A percentile compares a stretch with the other conserved stretches of the same genome.
phyloP scores from a whole-genome alignment of 2,113 vertebrate species.

The Mohoua ochrocephala region DNA sequence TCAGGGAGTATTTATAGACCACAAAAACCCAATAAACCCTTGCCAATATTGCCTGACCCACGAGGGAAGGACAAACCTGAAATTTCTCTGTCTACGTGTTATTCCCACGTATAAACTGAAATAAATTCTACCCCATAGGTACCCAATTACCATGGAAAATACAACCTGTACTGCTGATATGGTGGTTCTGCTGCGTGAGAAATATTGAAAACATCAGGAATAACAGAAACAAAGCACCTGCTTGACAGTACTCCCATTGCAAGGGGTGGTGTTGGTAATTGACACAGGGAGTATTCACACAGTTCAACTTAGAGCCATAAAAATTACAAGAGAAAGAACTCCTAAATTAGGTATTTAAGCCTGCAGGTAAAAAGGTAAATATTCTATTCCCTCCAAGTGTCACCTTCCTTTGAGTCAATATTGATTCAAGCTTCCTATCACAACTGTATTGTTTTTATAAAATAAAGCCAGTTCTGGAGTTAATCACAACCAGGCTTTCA shows the following conservation, averaged over 20 bases:
- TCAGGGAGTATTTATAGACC: constrained; percentile 31
- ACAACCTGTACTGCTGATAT: neutral
- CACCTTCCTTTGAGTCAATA: constrained; percentile 1
- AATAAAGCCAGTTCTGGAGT: neutral
- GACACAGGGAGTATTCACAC: neutral
- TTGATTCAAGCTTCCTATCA: neutral
- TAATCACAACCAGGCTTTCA: neutral
- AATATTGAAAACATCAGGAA: neutral
- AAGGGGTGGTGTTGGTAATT: neutral
- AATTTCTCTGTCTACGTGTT: neutral
- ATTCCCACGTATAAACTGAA: neutral
- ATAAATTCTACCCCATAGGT: neutral
- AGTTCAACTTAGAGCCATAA: neutral
- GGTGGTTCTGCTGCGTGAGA: neutral
- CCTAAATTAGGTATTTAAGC: neutral
- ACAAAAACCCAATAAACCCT: neutral
- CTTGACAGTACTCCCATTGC: neutral
- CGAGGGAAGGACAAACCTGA: neutral
- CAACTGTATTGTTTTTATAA: neutral
- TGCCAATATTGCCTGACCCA: neutral
- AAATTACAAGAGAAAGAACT: neutral
- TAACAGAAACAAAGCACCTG: neutral
- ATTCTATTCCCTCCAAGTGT: neutral
- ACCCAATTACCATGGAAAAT: neutral
- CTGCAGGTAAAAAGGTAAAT: neutral